Evolutionary conservation across 2,113 vertebrate genomes (phyloP).

Genomic region (Lasiurus cinereus): DNA sequence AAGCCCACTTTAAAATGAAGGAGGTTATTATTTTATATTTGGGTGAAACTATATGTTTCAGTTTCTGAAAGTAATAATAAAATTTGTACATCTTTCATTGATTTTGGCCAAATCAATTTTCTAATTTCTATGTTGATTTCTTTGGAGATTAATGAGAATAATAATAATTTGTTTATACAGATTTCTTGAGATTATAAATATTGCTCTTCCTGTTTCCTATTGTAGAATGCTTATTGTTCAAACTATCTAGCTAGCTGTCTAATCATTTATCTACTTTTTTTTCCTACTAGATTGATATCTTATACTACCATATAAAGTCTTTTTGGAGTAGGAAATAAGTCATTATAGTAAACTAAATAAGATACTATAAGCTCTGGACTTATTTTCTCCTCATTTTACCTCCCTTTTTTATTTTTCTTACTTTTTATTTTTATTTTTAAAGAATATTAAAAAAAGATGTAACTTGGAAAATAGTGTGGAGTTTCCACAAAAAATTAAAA

Average conservation of each 20-base stretch:
- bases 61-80: neutral
- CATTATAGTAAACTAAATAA: neutral
- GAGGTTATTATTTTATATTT: neutral
- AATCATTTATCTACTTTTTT: neutral
- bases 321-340: neutral
- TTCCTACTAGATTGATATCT: neutral
- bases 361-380: neutral
- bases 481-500: too few species aligned
- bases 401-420: neutral
- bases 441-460: neutral
- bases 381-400: neutral
- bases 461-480: too few species aligned
- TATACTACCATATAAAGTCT: neutral
- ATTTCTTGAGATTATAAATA: neutral
- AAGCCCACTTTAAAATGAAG: neutral
- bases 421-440: neutral
- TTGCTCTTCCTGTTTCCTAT: neutral
- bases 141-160: neutral
- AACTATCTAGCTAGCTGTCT: neutral
- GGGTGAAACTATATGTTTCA: neutral
- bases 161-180: neutral
- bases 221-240: constrained; percentile 1
- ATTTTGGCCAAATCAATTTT: neutral
- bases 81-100: neutral
- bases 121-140: neutral